Base-by-base conservation (phyloP, 2,113 vertebrate genomes). In the Dryoscopus gambensis region DNA sequence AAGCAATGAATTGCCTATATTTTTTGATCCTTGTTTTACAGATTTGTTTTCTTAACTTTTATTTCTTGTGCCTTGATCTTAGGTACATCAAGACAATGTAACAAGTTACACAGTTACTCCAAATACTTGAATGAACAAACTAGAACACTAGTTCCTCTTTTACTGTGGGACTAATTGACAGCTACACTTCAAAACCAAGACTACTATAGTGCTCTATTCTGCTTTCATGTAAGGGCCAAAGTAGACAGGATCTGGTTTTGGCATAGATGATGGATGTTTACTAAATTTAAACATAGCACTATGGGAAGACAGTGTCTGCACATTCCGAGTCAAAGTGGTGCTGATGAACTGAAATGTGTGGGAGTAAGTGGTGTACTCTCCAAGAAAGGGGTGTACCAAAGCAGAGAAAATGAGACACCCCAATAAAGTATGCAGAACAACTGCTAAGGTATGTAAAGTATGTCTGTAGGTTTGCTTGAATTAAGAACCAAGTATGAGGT, bases 351-450 rank as follows among this genome's bases (percentile, higher is more conserved):
- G 11, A 23, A 53, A 76, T 59, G 6, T 23, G 3, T 14, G 6
- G 6, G 13, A 11, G 3, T 6, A 64, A 64, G 7, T 3, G 1
- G 13, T 9, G 4, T 24, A 33, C 2, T 63, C 0, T 40, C 25
- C 37, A 15, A 27, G 40, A 42, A 56, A 46, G 5, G 13, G 2
- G 6, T 46, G 1, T 21, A 31, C 7, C 19, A 53, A 57, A 40
- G 15, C 11, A 87, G n/a, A 76, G 23, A 22, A 49, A 57, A 57
- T 30, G 15, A 67, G 18, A 28, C 35, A 40, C 37, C 20, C 11
- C 31, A 27, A 28, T 15, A 23, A 13, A 86, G 2, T 25, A 24
- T 40, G 20, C 42, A 57, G 42, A 89, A 31, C 13, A 44, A 24
- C 10, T 56, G 5, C 8, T 75, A 8, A 5, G 10, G 4, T 42